Base-by-base conservation (phyloP, 2,113 vertebrate genomes). In the Rhynchomys soricoides region DNA sequence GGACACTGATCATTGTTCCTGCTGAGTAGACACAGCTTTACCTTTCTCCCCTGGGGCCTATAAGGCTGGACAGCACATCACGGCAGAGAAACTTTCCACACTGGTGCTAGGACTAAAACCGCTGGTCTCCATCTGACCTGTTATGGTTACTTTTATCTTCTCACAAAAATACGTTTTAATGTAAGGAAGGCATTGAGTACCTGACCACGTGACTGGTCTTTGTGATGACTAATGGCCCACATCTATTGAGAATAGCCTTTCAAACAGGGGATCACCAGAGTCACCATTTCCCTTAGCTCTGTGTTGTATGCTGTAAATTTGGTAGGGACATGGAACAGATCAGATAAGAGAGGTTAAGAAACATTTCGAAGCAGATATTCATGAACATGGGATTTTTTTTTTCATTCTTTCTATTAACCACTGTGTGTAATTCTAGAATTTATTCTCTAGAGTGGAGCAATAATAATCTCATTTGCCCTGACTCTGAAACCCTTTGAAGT, bases 401-500 rank as follows among this genome's bases (percentile, higher is more conserved):
- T 3, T 55, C 71, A 71, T 91, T 91, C 93, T 96, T 93, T 94
- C 79, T 95, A 87, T 93, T 90, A 96, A 91, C 93, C 94, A 92
- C 73, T 22, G 48, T 78, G 62, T 89, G 74, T 95, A 91, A 97
- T 96, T 95, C 95, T 94, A 97, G 96, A 97, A 93, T 97, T 97
- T 89, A 95, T 78, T 97, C 91, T 97, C 90, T 95, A 95, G 93
- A 96, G 74, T 93, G 93, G 87, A 96, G 82, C 91, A 94, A 90
- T 97, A 96, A 97, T 96, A 94, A 97, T 97, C 95, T 97, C 97
- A 97, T 98, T 97, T 97, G 91, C 96, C 95, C 95, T 59, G 82
- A 97, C 97, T 95, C 92, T 7, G 10, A 96, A 97, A 93, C 94
- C 97, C 97, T 98, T 98, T 98, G 98, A 98, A 97, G 97, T 98